Conservation (phyloP, 2,113 vertebrate species). For the Marmota flaviventris region DNA sequence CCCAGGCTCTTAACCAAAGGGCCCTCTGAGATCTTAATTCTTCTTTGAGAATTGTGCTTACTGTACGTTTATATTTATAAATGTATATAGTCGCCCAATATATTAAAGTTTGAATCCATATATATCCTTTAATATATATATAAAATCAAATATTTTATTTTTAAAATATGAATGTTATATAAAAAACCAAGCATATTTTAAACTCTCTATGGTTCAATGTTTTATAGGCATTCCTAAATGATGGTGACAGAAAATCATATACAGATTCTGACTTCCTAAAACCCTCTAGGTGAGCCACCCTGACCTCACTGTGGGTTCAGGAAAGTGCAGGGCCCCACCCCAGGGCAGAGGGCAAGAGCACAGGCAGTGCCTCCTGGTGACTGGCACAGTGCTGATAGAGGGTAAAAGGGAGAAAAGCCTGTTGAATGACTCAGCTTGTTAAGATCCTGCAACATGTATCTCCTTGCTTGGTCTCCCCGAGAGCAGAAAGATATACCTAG, state of each 20-base stretch:
- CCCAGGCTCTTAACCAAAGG: background rate
- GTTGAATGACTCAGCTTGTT: background rate
- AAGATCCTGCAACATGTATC: background rate
- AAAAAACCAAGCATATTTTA: background rate
- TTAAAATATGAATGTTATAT: background rate
- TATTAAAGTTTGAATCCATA: no score
- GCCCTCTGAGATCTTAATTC: background rate
- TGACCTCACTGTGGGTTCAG: background rate
- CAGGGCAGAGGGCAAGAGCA: background rate
- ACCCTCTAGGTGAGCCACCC: background rate
- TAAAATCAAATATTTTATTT: background rate
- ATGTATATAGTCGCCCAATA: no score
- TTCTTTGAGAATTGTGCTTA: background rate
- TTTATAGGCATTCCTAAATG: background rate
- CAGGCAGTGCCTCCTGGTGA: no score
- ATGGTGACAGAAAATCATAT: background rate
- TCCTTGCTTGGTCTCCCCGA: background rate
- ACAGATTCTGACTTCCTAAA: background rate
- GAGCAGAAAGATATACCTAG: background rate
- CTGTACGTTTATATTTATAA: background rate
- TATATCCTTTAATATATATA: background rate
- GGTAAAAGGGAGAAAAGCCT: background rate
- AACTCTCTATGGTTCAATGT: background rate
- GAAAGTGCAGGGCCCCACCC: background rate
- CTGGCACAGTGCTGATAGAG: fast-evolving